Evolutionary conservation across 2,113 vertebrate species (phyloP).

Genomic region (Urocitellus parryii): DNA sequence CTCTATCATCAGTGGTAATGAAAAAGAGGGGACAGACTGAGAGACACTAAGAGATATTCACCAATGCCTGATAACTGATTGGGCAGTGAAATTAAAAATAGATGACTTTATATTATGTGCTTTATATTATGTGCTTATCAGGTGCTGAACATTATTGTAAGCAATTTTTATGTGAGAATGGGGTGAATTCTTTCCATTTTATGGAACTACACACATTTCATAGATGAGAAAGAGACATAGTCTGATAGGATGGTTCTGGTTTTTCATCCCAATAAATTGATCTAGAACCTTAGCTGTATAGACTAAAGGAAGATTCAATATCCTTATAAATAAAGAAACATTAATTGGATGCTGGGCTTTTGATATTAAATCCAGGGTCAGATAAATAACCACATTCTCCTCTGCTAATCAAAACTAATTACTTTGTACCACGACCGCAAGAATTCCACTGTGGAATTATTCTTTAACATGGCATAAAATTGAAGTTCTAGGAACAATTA

Average conservation of each 20-base stretch:
- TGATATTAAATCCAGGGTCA: background rate
- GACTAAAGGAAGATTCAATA: background rate
- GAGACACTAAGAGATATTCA: background rate
- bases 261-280: background rate
- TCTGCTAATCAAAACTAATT: background rate
- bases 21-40: background rate
- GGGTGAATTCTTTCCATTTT: background rate
- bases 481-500: background rate
- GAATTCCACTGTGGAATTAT: background rate
- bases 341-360: background rate
- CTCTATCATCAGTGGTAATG: background rate
- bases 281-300: background rate
- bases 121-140: background rate
- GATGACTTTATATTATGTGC: background rate
- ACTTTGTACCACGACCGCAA: background rate
- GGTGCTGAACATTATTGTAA: background rate
- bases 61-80: background rate
- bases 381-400: background rate
- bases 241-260: background rate
- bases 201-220: background rate
- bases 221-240: background rate
- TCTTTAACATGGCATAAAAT: background rate
- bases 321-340: background rate
- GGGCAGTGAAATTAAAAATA: background rate
- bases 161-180: background rate